Evolutionary conservation across 53 echinoderm and acorn worm species (phyloP), one percentile per base, ranked within the genome.

Genomic region (Antedon mediterranea): DNA sequence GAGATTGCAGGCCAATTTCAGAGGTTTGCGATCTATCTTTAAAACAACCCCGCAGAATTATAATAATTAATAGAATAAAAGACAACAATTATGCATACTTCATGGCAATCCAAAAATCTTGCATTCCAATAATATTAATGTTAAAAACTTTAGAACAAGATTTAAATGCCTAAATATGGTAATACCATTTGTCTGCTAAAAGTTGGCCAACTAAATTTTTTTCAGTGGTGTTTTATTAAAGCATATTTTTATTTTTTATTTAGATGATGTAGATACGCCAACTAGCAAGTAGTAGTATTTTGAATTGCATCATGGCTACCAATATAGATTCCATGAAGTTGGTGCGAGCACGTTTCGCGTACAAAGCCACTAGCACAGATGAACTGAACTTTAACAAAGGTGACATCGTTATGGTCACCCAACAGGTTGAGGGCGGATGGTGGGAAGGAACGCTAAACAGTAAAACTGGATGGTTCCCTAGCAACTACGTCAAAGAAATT

Each of bases 391-490:
- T 98, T 79, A 74, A 76, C 81, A 98, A 98, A 73, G 98, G 98
- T 3, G 98, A 98, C 73, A 70, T 90, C 34, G 98, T 98, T 71
- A 84, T 86, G 28, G 89, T 98, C 26, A 98, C 98, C 32, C 90
- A 90, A 74, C 83, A 85, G 43, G 92, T 98, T 30, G 92, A 92
- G 27, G 98, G 98, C 32, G 98, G 98, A 43, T 98, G 98, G 98
- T 98, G 98, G 98, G 98, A 98, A 75, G 98, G 98, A 30, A 98
- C 90, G 84, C 84, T 86, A 28, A 83, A 85, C 75, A 88, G 85
- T 34, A 76, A 84, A 78, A 80, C 92, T 73, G 92, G 90, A 30
- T 87, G 98, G 98, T 98, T 98, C 78, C 98, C 98, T 7, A 88
- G 92, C 73, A 98, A 98, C 77, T 98, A 88, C 42, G 98, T 98